These are phyloP conservation scores for Meriones psammophilus DNA, from an alignment of 2,797 vertebrate genomes.

Conservation along the genomic window DNA sequence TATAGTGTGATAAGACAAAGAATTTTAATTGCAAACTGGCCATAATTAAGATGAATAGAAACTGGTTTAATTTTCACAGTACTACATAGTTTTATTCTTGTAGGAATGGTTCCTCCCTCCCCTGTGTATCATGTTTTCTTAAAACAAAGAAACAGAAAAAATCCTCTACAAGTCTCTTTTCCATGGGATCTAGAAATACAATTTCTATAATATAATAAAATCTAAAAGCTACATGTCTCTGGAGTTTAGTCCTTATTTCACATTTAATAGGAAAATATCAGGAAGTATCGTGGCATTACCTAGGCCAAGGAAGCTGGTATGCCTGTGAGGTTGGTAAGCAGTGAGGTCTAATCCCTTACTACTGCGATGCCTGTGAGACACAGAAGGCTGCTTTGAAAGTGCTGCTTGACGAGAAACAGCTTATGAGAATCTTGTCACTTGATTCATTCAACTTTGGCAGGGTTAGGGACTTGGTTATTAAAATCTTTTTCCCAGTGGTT, in stretches of 20 bases:
- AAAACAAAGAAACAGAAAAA: background rate
- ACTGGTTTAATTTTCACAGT: conserved; percentile 54
- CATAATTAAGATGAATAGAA: conserved; percentile 48
- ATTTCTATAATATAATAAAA: conserved; percentile 51
- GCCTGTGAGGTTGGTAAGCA: conserved; percentile 14
- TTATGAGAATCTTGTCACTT: background rate
- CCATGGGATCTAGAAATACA: conserved; percentile 68
- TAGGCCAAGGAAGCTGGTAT: background rate
- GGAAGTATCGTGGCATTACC: conserved; percentile 4
- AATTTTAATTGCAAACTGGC: conserved; percentile 18
- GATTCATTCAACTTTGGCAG: background rate
- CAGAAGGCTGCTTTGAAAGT: conserved; percentile 27
- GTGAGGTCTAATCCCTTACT: background rate
- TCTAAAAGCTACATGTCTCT: conserved; percentile 39
- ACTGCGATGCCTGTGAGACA: conserved; percentile 14
- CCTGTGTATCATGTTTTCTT: conserved; percentile 32
- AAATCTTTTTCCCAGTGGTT: background rate
- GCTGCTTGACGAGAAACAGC: background rate
- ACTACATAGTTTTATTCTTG: conserved; percentile 60
- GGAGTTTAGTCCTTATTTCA: conserved; percentile 61
- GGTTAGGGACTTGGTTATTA: background rate
- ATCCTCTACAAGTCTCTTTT: conserved; percentile 42
- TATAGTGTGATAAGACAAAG: conserved; percentile 26
- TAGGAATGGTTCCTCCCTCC: conserved; percentile 54
- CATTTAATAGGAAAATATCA: conserved; percentile 33